phyloP scores from a whole-genome alignment of 2,888 invertebrate species.

The Diarsia brunnea region DNA sequence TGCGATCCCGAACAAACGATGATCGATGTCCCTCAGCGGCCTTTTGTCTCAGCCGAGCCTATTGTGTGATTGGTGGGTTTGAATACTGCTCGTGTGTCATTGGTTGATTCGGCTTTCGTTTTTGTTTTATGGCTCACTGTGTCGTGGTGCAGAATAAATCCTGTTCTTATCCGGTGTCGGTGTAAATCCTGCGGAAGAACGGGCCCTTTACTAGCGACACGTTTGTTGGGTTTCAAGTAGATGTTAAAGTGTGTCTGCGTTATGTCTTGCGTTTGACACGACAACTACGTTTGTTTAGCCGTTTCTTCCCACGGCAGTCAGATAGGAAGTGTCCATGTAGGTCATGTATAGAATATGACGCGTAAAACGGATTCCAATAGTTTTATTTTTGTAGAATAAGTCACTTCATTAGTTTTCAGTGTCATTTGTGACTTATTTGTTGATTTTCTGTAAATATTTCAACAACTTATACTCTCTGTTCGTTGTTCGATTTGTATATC shows the following conservation, averaged over 20 bases:
- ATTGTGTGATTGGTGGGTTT: slow-evolving; percentile 62
- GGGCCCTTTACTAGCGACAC: slow-evolving; percentile 20
- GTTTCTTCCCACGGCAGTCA: not conserved
- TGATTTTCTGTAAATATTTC: not conserved
- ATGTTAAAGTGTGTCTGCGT: slow-evolving; percentile 1
- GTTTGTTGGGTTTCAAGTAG: slow-evolving; percentile 41
- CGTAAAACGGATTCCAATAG: not conserved
- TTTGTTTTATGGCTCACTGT: slow-evolving; percentile 62
- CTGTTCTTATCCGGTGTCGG: slow-evolving; percentile 47
- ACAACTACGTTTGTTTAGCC: not conserved
- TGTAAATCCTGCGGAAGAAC: slow-evolving; percentile 43
- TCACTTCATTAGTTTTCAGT: not conserved
- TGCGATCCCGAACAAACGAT: slow-evolving; percentile 59
- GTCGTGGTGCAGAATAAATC: slow-evolving; percentile 55
- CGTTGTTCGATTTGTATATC: not conserved
- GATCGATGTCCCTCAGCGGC: slow-evolving; percentile 63
- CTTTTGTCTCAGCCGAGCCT: slow-evolving; percentile 60
- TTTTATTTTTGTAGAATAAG: not conserved
- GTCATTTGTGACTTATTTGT: not conserved
- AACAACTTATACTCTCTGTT: not conserved
- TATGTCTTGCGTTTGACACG: not conserved
- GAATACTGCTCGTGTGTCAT: slow-evolving; percentile 41
- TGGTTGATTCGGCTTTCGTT: slow-evolving; percentile 49
- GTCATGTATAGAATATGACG: too few relatives aligned
- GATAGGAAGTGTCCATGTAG: not conserved